phyloP scores from a whole-genome alignment of 1,140 invertebrate species.

The Apocrypta bakeri region DNA sequence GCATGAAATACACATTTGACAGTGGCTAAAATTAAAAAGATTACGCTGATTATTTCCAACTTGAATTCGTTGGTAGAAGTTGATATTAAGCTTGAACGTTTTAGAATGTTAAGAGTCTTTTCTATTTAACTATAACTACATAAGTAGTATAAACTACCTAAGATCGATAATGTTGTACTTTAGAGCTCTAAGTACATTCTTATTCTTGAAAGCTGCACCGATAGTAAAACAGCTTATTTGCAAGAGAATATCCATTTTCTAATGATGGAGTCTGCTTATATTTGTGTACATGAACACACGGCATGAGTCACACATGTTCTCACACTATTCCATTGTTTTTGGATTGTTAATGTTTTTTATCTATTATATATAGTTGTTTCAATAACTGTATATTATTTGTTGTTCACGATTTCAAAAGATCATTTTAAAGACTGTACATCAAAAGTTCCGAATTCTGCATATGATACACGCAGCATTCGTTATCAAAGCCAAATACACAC shows the following conservation, averaged over 20 bases:
- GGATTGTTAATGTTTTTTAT: conserved; percentile 30
- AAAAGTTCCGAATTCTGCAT: neutral
- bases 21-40: neutral
- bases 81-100: too few relatives aligned
- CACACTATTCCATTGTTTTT: conserved; percentile 31
- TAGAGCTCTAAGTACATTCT: neutral
- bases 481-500: neutral
- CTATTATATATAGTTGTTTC: conserved; percentile 25
- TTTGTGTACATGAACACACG: conserved; percentile 31
- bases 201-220: neutral
- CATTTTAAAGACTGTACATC: conserved; percentile 16
- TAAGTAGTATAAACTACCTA: neutral
- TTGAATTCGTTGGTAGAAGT: too few relatives aligned
- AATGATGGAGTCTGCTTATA: conserved; percentile 11
- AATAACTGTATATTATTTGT: conserved; percentile 37
- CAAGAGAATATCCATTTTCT: neutral
- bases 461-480: neutral
- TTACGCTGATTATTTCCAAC: too few relatives aligned
- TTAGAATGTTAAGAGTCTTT: too few relatives aligned
- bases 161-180: too few relatives aligned
- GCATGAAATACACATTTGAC: neutral
- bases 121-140: neutral
- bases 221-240: conserved; percentile 17
- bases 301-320: conserved; percentile 36
- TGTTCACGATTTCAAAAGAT: conserved; percentile 26